phyloP scores from a whole-genome alignment of 2,797 vertebrate genomes.

The Protonibea diacanthus region DNA sequence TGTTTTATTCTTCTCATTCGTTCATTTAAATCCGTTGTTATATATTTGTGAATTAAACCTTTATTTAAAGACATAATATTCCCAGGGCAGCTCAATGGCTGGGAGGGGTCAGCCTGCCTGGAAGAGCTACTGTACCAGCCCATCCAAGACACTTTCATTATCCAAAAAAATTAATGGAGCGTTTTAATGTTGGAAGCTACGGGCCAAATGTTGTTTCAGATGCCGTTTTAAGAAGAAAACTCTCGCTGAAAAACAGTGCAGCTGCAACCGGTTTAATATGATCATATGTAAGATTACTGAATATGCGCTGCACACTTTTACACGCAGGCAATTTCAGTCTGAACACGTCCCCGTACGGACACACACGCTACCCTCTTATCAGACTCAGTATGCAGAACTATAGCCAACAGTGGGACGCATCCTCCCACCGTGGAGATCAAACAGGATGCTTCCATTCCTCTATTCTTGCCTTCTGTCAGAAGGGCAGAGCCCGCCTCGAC shows the following conservation, averaged over 20 bases:
- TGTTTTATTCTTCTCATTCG: neutral
- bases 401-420: conserved; percentile 57
- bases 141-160: conserved; percentile 33
- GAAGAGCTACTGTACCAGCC: conserved; percentile 4
- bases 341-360: neutral
- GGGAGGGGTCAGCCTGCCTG: conserved; percentile 13
- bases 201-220: conserved; percentile 31
- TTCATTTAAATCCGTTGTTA: neutral
- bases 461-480: conserved; percentile 63
- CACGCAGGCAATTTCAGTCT: conserved; percentile 13
- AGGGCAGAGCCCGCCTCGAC: conserved; percentile 47
- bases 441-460: conserved; percentile 64
- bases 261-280: neutral
- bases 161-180: conserved; percentile 35
- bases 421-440: conserved; percentile 70
- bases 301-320: neutral
- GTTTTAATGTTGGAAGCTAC: conserved; percentile 31
- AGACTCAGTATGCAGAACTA: conserved; percentile 65
- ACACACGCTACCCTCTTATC: conserved; percentile 53
- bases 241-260: neutral
- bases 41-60: conserved; percentile 2
- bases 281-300: neutral
- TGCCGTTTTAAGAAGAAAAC: conserved; percentile 19
- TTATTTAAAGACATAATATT: conserved; percentile 1
- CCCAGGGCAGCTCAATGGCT: neutral